Evolutionary conservation across 1,140 invertebrate species (phyloP).

Genomic region (Centruroides vittatus): DNA sequence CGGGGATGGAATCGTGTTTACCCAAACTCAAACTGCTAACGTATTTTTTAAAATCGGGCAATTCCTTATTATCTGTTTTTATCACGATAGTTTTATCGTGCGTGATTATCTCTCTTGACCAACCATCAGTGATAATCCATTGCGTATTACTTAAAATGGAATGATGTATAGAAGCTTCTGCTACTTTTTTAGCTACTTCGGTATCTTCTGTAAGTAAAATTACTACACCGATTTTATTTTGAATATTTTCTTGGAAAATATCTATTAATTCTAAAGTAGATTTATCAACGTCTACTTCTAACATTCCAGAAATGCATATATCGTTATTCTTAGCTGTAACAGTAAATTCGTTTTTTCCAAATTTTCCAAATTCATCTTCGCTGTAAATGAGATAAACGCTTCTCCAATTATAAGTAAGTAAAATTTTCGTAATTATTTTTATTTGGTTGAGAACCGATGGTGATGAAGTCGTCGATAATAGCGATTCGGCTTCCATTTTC

Average conservation of each 20-base stretch:
- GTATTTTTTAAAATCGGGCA: slow-evolving; percentile 29
- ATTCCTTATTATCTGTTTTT: slow-evolving; percentile 29
- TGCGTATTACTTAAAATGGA: slow-evolving; percentile 1
- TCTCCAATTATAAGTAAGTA: slow-evolving; percentile 10
- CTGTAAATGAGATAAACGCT: slow-evolving; percentile 14
- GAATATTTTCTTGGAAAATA: slow-evolving; percentile 5
- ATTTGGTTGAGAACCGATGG: slow-evolving; percentile 10
- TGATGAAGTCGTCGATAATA: not conserved
- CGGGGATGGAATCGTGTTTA: slow-evolving; percentile 27
- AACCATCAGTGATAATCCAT: slow-evolving; percentile 13
- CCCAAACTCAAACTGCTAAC: slow-evolving; percentile 26
- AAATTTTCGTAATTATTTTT: slow-evolving; percentile 5
- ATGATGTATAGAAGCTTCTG: slow-evolving; percentile 5
- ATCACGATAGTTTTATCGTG: slow-evolving; percentile 19
- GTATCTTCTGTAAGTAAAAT: slow-evolving; percentile 9
- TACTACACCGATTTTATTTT: slow-evolving; percentile 4
- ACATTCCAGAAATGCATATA: slow-evolving; percentile 7
- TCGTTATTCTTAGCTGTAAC: slow-evolving; percentile 6
- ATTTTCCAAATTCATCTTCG: slow-evolving; percentile 8
- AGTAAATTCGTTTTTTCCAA: slow-evolving; percentile 4
- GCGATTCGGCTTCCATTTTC: not conserved
- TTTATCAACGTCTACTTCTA: slow-evolving; percentile 6
- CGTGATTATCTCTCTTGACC: slow-evolving; percentile 4
- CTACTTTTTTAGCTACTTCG: not conserved
- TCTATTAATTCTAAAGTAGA: not conserved